phyloP scores from a whole-genome alignment of 2,888 invertebrate species.

The Calameuta filiformis region DNA sequence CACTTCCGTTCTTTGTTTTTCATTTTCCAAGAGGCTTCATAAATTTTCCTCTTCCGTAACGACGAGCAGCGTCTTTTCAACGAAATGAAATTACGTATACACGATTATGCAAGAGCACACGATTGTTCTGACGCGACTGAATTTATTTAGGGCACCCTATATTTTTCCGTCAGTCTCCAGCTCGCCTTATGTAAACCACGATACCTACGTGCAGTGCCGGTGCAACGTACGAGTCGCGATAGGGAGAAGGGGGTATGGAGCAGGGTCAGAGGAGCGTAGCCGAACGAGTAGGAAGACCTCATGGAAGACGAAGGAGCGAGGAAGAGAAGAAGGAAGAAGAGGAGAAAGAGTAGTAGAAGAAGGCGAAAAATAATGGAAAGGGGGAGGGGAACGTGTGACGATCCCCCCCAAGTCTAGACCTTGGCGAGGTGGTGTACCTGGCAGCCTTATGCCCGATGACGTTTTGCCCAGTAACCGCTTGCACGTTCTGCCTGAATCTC shows the following conservation, averaged over 20 bases:
- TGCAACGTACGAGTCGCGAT: constrained; percentile 3
- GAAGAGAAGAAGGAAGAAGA: background rate
- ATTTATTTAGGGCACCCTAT: constrained; percentile 4
- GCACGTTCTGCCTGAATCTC: constrained; percentile 4
- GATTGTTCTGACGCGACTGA: background rate
- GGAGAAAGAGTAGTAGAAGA: background rate
- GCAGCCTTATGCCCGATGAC: background rate
- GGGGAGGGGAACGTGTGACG: constrained; percentile 1
- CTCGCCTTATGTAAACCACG: constrained; percentile 6
- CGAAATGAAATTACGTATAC: background rate
- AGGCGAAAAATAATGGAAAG: constrained; percentile 4
- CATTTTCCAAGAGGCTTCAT: background rate
- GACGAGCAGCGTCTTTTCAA: background rate
- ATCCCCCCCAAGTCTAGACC: constrained; percentile 17
- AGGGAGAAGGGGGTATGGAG: background rate
- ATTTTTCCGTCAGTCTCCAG: constrained; percentile 1
- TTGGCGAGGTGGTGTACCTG: constrained; percentile 24
- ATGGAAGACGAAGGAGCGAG: constrained; percentile 1
- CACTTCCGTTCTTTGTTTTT: background rate
- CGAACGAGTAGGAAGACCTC: background rate
- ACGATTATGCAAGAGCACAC: background rate
- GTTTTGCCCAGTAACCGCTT: constrained; percentile 3
- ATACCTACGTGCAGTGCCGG: constrained; percentile 3
- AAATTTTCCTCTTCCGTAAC: background rate
- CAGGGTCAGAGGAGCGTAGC: background rate